Evolutionary conservation across 2,888 invertebrate species (phyloP).

Genomic region (Chelonus formosanus): DNA sequence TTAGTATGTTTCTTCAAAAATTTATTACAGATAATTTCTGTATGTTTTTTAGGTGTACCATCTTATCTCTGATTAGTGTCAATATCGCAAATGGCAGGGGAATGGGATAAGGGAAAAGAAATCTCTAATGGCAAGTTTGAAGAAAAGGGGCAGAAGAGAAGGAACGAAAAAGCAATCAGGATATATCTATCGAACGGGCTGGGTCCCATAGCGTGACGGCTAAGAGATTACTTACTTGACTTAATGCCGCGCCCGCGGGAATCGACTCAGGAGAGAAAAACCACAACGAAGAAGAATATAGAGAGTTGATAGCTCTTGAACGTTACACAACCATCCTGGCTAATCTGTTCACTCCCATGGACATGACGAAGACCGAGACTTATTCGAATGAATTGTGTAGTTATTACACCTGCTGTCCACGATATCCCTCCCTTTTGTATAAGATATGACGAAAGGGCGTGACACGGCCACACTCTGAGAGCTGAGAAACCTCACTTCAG

Average conservation of each 20-base stretch:
- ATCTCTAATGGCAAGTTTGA: constrained; percentile 12
- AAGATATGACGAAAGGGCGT: constrained; percentile 37
- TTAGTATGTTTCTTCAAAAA: no score
- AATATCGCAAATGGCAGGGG: constrained; percentile 39
- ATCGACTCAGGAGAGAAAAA: constrained; percentile 30
- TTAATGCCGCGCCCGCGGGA: constrained; percentile 50
- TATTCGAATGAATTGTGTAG: constrained; percentile 37
- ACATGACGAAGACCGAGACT: background rate
- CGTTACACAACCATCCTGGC: constrained; percentile 38
- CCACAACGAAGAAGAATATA: constrained; percentile 14
- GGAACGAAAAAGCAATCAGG: constrained; percentile 55
- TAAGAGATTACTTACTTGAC: constrained; percentile 61
- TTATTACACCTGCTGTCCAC: constrained; percentile 40
- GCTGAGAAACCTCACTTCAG: background rate
- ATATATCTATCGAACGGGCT: constrained; percentile 48
- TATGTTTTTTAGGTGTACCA: background rate
- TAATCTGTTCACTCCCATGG: constrained; percentile 42
- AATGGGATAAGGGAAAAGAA: constrained; percentile 28
- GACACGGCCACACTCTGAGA: background rate
- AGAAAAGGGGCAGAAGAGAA: constrained; percentile 4
- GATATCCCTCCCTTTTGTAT: constrained; percentile 19
- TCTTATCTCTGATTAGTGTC: constrained; percentile 27
- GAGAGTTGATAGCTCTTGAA: constrained; percentile 27
- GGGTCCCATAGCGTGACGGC: constrained; percentile 57
- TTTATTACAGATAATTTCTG: background rate